Evolutionary conservation across 1,140 invertebrate genomes (phyloP).

Genomic region (Nylanderia fulva): DNA sequence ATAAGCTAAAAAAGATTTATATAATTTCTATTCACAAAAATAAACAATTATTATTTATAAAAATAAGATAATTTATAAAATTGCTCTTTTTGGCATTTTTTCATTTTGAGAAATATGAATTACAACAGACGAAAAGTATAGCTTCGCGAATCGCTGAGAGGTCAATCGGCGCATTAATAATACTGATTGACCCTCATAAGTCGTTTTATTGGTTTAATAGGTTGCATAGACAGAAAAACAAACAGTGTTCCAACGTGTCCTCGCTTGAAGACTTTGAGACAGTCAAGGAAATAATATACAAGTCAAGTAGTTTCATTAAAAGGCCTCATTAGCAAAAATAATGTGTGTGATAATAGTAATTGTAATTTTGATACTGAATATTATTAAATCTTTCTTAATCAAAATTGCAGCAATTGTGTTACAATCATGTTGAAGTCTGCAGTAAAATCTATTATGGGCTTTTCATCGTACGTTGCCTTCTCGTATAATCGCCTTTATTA

Average conservation of each 20-base stretch:
- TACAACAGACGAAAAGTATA: constrained; percentile 33
- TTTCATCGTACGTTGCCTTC: not conserved
- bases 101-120: not conserved
- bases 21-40: not conserved
- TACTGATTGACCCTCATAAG: constrained; percentile 67
- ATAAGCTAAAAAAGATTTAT: no score
- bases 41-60: not conserved
- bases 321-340: not conserved
- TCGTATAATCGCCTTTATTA: not conserved
- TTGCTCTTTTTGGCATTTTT: not conserved
- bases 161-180: constrained; percentile 66
- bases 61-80: not conserved
- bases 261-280: constrained; percentile 97
- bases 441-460: not conserved
- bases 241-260: constrained; percentile 35
- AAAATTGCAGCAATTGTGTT: not conserved
- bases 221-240: constrained; percentile 55
- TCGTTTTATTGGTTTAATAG: constrained; percentile 69
- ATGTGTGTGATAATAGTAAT: not conserved
- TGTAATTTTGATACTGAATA: not conserved
- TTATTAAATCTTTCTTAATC: not conserved
- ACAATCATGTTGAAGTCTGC: not conserved
- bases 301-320: not conserved
- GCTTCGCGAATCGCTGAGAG: constrained; percentile 57
- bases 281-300: constrained; percentile 92